These are phyloP conservation scores for Mantis religiosa DNA, from an alignment of 2,888 invertebrate species.

Conservation along the genomic window DNA sequence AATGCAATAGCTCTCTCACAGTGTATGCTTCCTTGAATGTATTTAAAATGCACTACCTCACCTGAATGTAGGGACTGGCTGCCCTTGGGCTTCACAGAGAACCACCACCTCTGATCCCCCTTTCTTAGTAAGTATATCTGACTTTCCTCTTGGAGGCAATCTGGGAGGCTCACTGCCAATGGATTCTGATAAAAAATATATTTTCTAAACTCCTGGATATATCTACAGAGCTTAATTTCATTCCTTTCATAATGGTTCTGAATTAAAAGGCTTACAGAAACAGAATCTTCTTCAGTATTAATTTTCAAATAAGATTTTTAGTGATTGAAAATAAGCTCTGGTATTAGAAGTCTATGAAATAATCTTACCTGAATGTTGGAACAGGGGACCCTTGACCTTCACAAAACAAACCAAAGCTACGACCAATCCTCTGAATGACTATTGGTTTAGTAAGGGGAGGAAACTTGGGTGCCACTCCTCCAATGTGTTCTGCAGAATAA, in stretches of 20 bases:
- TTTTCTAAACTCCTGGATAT: not conserved
- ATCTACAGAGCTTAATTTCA: not conserved
- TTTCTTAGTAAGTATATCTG: slow-evolving; percentile 22
- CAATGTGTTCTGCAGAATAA: slow-evolving; percentile 31
- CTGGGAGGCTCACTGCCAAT: slow-evolving; percentile 35
- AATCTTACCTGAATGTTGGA: slow-evolving; percentile 39
- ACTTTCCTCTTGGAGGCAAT: slow-evolving; percentile 32
- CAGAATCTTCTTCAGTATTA: not conserved
- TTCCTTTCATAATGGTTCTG: not conserved
- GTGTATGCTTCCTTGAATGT: not conserved
- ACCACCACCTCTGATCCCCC: slow-evolving; percentile 31
- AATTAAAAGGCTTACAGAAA: not conserved
- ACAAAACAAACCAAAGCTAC: slow-evolving; percentile 43
- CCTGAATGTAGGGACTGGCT: slow-evolving; percentile 36
- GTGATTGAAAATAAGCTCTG: not conserved
- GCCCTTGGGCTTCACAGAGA: slow-evolving; percentile 36
- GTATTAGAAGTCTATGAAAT: not conserved
- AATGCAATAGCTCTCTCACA: not conserved
- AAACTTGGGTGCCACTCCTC: slow-evolving; percentile 34
- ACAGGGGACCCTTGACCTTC: slow-evolving; percentile 44
- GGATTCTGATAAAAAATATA: slow-evolving; percentile 29
- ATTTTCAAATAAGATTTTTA: not conserved
- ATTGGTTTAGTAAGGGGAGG: slow-evolving; percentile 41
- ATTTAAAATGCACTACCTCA: slow-evolving; percentile 27
- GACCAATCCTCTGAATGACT: slow-evolving; percentile 37